These are phyloP conservation scores for Callaeas wilsoni DNA, from an alignment of 2,113 vertebrate genomes.

Conservation along the genomic window DNA sequence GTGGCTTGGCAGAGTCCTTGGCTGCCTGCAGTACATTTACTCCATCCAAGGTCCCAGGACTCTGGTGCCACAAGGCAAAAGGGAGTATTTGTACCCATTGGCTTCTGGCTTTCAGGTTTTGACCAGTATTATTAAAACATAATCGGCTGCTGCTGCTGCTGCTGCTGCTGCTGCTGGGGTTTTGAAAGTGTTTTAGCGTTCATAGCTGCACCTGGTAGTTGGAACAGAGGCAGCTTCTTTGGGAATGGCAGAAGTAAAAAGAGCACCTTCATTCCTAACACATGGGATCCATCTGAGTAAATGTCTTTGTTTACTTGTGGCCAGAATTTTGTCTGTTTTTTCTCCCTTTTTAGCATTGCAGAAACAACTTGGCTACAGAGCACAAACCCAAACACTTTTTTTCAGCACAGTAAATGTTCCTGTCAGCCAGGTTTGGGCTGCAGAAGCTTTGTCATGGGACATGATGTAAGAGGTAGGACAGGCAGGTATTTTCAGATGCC, in stretches of 20 bases:
- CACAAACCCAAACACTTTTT: neutral
- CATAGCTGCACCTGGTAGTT: neutral
- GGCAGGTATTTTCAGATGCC: slow-evolving; percentile 5
- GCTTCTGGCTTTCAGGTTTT: neutral
- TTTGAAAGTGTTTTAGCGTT: neutral
- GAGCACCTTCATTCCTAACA: neutral
- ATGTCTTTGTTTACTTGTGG: neutral
- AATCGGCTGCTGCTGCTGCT: neutral
- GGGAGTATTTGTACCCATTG: neutral
- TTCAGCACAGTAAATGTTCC: neutral
- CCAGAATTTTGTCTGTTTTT: neutral
- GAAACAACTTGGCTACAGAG: neutral
- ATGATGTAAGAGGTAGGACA: neutral
- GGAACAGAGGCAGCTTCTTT: neutral
- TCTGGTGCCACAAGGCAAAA: neutral
- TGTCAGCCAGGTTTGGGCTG: neutral
- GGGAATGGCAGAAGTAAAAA: neutral
- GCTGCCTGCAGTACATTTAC: neutral
- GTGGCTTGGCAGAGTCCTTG: neutral
- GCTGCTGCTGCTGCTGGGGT: neutral
- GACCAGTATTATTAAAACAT: neutral
- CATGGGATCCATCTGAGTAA: neutral
- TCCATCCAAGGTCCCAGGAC: neutral
- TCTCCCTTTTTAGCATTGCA: neutral
- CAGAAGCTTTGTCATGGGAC: neutral